Conservation (phyloP, 1,140 invertebrate species). For the Pteromalus puparum region DNA sequence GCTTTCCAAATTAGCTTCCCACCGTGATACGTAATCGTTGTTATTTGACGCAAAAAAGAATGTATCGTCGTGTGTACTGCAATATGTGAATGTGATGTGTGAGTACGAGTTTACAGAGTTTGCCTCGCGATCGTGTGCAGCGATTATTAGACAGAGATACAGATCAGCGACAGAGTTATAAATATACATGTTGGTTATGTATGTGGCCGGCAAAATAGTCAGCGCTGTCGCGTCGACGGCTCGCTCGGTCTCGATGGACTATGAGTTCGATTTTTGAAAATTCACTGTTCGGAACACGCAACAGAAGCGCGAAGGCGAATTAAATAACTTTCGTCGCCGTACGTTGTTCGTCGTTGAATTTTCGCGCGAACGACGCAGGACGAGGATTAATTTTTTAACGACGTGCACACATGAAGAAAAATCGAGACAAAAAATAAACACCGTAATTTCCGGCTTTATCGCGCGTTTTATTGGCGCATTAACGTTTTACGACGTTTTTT, state of each 20-base stretch:
- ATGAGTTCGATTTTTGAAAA: conserved; percentile 33
- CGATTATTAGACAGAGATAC: conserved; percentile 48
- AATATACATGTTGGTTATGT: conserved; percentile 44
- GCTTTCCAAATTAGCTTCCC: conserved; percentile 3
- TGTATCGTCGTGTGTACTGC: conserved; percentile 4
- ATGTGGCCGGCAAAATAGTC: conserved; percentile 49
- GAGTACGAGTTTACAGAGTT: not conserved
- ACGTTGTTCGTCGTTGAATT: too few species aligned
- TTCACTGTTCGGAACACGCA: not conserved
- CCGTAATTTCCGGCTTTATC: conserved; percentile 28
- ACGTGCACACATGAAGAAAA: conserved; percentile 8
- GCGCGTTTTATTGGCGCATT: conserved; percentile 31
- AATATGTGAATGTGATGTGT: conserved; percentile 19
- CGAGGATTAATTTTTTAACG: conserved; percentile 22
- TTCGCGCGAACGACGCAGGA: not conserved
- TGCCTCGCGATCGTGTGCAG: conserved; percentile 27
- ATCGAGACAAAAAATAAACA: conserved; percentile 44
- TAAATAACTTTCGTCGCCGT: too few species aligned
- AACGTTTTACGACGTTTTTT: conserved; percentile 39
- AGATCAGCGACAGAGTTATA: conserved; percentile 46
- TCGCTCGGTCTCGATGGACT: conserved; percentile 2
- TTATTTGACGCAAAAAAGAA: conserved; percentile 36
- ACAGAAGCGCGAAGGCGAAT: too few species aligned
- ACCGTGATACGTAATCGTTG: conserved; percentile 15
- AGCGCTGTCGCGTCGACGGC: conserved; percentile 20